phyloP scores from a whole-genome alignment of 2,888 invertebrate genomes.

The Gymnosoma rotundatum region DNA sequence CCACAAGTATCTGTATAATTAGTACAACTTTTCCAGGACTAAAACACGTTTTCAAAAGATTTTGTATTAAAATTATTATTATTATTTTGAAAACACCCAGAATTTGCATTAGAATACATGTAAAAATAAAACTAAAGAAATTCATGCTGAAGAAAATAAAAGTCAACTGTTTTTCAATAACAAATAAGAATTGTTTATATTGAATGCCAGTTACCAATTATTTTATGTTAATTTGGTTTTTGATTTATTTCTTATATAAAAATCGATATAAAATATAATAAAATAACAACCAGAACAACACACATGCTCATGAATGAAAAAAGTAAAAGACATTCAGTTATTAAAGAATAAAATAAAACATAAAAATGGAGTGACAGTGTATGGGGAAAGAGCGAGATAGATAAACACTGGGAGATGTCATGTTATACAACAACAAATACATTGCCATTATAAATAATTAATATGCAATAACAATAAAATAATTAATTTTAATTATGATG shows the following conservation, averaged over 20 bases:
- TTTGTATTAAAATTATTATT: too few species aligned
- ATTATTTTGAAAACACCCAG: too few species aligned
- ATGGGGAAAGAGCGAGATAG: not conserved
- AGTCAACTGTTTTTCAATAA: not conserved
- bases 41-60: too few species aligned
- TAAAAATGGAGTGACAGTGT: conserved; percentile 18
- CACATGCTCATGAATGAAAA: conserved; percentile 41
- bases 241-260: not conserved
- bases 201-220: not conserved
- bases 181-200: not conserved
- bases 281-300: conserved; percentile 38
- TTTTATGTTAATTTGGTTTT: not conserved
- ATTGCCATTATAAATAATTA: conserved; percentile 33
- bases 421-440: conserved; percentile 48
- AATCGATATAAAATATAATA: not conserved
- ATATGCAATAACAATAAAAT: conserved; percentile 22
- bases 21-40: too few species aligned
- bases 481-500: conserved; percentile 24
- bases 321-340: not conserved
- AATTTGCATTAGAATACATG: too few species aligned
- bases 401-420: conserved; percentile 18
- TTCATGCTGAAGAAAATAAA: not conserved
- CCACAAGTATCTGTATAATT: too few species aligned
- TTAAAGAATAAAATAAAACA: conserved; percentile 22
- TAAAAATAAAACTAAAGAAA: not conserved